phyloP scores from a whole-genome alignment of 1,140 invertebrate genomes.

The Pseudomyrmex dendroicus region DNA sequence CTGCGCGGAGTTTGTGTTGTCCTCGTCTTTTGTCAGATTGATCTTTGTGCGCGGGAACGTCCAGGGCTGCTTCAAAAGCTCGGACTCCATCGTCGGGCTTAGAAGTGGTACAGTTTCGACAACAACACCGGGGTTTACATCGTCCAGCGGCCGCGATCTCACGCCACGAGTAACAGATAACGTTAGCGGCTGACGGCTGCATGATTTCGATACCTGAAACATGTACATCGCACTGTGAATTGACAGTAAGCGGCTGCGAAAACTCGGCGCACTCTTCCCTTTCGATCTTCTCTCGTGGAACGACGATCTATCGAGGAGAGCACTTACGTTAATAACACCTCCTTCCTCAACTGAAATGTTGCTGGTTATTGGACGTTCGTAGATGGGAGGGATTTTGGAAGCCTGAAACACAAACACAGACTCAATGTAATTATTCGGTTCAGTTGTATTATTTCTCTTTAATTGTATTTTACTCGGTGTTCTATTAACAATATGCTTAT shows the following conservation, averaged over 20 bases:
- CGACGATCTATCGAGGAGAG: background rate
- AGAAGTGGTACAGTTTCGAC: slow-evolving; percentile 71
- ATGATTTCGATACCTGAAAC: slow-evolving; percentile 80
- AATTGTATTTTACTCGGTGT: background rate
- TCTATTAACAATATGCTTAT: background rate
- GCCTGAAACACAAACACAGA: slow-evolving; percentile 71
- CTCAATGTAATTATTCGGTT: background rate
- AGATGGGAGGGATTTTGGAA: slow-evolving; percentile 83
- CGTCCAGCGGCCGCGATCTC: slow-evolving; percentile 76
- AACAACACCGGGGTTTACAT: slow-evolving; percentile 66
- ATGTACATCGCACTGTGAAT: slow-evolving; percentile 7
- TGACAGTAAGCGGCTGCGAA: background rate
- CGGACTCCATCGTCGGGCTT: slow-evolving; percentile 75
- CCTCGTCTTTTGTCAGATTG: slow-evolving; percentile 54
- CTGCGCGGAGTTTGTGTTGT: slow-evolving; percentile 26
- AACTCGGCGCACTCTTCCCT: background rate
- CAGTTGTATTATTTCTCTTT: background rate
- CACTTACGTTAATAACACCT: slow-evolving; percentile 80
- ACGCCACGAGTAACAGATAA: slow-evolving; percentile 83
- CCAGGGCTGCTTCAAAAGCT: slow-evolving; percentile 72
- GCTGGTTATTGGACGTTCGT: slow-evolving; percentile 82
- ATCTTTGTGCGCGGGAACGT: slow-evolving; percentile 56
- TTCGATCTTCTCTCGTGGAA: background rate
- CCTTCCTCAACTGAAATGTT: slow-evolving; percentile 84
- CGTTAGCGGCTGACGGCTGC: slow-evolving; percentile 75